phyloP scores from a whole-genome alignment of 2,888 invertebrate genomes.

The Nomada ruficornis region DNA sequence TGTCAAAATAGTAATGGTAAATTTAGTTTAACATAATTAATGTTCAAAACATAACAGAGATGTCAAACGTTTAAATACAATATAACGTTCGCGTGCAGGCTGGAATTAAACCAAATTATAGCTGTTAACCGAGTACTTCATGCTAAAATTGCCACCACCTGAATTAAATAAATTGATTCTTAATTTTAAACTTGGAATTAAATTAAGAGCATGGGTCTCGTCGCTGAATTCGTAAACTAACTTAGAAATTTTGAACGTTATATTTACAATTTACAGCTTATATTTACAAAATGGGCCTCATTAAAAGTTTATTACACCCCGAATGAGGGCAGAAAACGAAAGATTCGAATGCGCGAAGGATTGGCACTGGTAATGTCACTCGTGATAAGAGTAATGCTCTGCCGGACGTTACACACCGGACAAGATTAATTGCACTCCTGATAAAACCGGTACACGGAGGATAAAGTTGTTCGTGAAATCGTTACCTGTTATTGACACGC shows the following conservation, averaged over 20 bases:
- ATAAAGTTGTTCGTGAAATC: constrained; percentile 64
- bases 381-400: constrained; percentile 53
- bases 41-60: no score
- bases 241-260: no score
- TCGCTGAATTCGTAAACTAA: no score
- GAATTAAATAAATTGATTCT: background rate
- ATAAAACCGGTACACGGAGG: constrained; percentile 56
- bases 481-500: constrained; percentile 57
- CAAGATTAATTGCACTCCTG: constrained; percentile 67
- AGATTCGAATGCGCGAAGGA: constrained; percentile 18
- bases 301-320: background rate
- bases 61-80: no score
- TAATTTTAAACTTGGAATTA: background rate
- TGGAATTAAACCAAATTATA: background rate
- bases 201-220: background rate
- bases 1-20: no score
- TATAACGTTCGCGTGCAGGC: no score
- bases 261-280: no score
- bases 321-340: constrained; percentile 2
- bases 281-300: background rate
- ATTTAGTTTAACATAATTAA: no score
- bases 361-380: constrained; percentile 29
- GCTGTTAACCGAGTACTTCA: no score
- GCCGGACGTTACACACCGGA: constrained; percentile 56
- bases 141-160: background rate